Base-by-base conservation (phyloP, 1,140 invertebrate species). In the Oscheius sp. region DNA sequence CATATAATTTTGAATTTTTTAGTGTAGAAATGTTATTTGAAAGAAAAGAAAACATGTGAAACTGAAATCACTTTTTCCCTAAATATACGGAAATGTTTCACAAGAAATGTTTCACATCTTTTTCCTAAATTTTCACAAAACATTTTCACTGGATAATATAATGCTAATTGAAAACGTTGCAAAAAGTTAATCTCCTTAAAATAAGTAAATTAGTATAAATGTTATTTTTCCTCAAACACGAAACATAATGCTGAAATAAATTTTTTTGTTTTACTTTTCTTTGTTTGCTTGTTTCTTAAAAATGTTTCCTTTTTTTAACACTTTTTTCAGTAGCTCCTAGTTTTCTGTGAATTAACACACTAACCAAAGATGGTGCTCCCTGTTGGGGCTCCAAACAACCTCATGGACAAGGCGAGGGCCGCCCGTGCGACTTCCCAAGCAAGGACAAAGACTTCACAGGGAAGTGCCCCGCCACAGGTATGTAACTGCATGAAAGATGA, bases 301-400 rank as follows among this genome's bases (percentile, higher is more conserved):
- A n/a, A n/a, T n/a, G n/a, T n/a, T n/a, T n/a, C 38, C n/a, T 42
- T 42, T 10, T 20, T 55, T 55, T 13, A 55, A 7, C 49, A 7
- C 7, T 23, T 55, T n/a, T 55, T 55, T 4, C 49, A 55, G 49
- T 20, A 55, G 49, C 28, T 20, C 15, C 7, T 55, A 55, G 49
- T 13, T 4, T 55, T 20, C 15, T 55, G 28, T 26, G 7, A 15
- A 23, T 10, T n/a, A 10, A 10, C 38, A 42, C 38, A 42, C 59
- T 29, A 62, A 62, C 31, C 31, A 26, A 31, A 10, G 23, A 65
- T 65, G 63, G 63, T 65, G 32, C 63, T 65, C n/a, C 63, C 63
- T 42, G 63, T 38, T n/a, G 63, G 63, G 36, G 63, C 63, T 13
- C 63, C 63, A 10, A 65, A 65, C 36, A n/a, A n/a, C 3, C 52